Base-by-base conservation (phyloP, 2,888 invertebrate species). In the Phaonia tiefii region DNA sequence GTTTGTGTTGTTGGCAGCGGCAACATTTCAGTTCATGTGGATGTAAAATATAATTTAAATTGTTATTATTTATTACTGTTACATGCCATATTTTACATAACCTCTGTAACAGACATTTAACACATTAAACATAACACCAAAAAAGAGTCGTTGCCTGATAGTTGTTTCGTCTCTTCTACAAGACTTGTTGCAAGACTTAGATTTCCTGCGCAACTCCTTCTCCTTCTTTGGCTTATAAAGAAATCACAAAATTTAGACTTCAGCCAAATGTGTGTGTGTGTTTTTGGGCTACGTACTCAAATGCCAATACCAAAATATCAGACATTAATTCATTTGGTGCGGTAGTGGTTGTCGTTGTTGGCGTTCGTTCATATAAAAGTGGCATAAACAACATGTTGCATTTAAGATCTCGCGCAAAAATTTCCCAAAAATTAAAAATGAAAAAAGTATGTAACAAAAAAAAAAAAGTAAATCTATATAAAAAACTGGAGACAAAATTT, bases 21-120 rank as follows among this genome's bases (percentile, higher is more conserved):
- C 8, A 31, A 31, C 31, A 31, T 31, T 31, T 31, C 31, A 31
- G 31, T 71, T 58, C 15, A 69, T 75, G 78, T 81, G 75, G 60
- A 81, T 81, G 81, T 78, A 75, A 78, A 81, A 81, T 75, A 69
- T 78, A 78, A 81, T 81, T 78, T 81, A 81, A 81, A 81, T 81
- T 81, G 81, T 81, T 81, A 81, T 81, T 81, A 81, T 81, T 81
- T 81, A 81, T 81, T 81, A 75, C 81, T 63, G 75, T 78, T 75
- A 75, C 81, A 75, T 75, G 81, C 78, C 15, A 81, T 81, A 81
- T 81, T 81, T 81, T 78, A 81, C 78, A 78, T 81, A 81, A 81
- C 81, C 81, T 81, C 78, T 72, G 81, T 75, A 81, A 81, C 81
- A 78, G 81, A 81, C 81, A 81, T 81, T 78, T 81, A 81, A 81